Percentiles rank a stretch among this genome's conserved stretches.
phyloP scores from a whole-genome alignment of 1,140 invertebrate species.

The Lineus longissimus region DNA sequence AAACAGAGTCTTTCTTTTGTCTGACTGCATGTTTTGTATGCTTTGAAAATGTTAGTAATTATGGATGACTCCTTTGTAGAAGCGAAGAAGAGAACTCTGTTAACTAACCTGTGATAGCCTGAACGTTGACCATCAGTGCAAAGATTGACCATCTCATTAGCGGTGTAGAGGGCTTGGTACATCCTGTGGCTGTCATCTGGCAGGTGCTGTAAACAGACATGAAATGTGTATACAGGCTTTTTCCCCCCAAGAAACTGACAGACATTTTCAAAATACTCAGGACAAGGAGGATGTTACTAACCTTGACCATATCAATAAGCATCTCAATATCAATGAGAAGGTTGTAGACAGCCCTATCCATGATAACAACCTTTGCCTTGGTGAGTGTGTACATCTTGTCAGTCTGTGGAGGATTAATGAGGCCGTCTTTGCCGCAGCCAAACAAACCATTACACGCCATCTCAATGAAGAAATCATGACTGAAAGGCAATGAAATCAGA shows the following conservation, averaged over 20 bases:
- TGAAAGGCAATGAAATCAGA: slow-evolving; percentile 20
- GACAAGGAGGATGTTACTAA: slow-evolving; percentile 16
- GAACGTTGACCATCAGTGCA: too few species aligned
- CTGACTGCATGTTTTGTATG: too few species aligned
- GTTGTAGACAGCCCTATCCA: slow-evolving; percentile 53
- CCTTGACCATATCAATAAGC: slow-evolving; percentile 52
- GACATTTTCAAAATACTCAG: neutral
- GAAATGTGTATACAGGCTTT: neutral
- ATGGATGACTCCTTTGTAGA: too few species aligned
- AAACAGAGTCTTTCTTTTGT: too few species aligned
- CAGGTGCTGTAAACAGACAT: slow-evolving; percentile 37
- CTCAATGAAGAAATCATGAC: slow-evolving; percentile 52
- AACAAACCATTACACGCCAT: slow-evolving; percentile 58
- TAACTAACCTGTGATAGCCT: too few species aligned
- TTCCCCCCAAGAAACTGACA: neutral
- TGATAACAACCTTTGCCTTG: slow-evolving; percentile 53
- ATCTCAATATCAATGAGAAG: slow-evolving; percentile 56
- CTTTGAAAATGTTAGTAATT: too few species aligned
- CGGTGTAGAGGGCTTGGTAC: slow-evolving; percentile 57
- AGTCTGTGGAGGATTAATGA: slow-evolving; percentile 53
- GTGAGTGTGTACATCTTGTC: slow-evolving; percentile 49
- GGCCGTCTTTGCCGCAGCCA: slow-evolving; percentile 51
- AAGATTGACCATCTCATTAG: slow-evolving; percentile 57
- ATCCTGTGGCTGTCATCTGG: slow-evolving; percentile 49
- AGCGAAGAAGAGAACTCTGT: neutral